Percentiles rank a stretch among this genome's conserved stretches.
These are phyloP conservation scores for Athrips mouffetella DNA, from an alignment of 2,888 invertebrate genomes.

Conservation along the genomic window DNA sequence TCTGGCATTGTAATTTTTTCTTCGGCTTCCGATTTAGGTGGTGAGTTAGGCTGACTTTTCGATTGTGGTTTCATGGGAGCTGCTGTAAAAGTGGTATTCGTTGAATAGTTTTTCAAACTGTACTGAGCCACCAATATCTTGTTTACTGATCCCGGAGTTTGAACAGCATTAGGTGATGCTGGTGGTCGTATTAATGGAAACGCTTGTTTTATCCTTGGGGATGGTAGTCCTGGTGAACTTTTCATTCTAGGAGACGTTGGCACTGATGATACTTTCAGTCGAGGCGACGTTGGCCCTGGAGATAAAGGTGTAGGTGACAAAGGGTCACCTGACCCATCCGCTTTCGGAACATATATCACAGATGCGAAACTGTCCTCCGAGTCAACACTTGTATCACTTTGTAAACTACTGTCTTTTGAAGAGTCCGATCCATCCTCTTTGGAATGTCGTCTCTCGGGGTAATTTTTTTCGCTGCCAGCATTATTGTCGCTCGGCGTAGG, in stretches of 20 bases:
- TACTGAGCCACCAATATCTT: conserved; percentile 80
- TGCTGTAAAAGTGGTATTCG: conserved; percentile 44
- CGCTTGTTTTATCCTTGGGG: conserved; percentile 82
- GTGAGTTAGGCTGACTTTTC: conserved; percentile 72
- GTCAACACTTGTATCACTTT: conserved; percentile 96
- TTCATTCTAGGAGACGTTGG: conserved; percentile 88
- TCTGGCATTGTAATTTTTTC: conserved; percentile 51
- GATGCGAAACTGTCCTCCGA: conserved; percentile 96
- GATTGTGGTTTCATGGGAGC: conserved; percentile 60
- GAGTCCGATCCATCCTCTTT: conserved; percentile 93
- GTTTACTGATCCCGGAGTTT: conserved; percentile 69
- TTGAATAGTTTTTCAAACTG: conserved; percentile 72
- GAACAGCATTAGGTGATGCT: conserved; percentile 76
- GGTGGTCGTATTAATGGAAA: conserved; percentile 80
- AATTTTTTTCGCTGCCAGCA: conserved; percentile 60
- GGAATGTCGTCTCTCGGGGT: conserved; percentile 85
- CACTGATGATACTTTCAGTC: conserved; percentile 83
- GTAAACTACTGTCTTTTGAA: conserved; percentile 92
- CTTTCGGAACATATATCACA: conserved; percentile 93
- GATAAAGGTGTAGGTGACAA: conserved; percentile 80
- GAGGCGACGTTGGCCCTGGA: conserved; percentile 80
- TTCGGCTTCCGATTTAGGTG: conserved; percentile 67
- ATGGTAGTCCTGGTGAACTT: conserved; percentile 82
- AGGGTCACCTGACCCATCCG: conserved; percentile 79
- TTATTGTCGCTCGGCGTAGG: conserved; percentile 69